Base-by-base conservation (phyloP, 2,888 invertebrate genomes). In the Sinopyrophorus schimmeli region DNA sequence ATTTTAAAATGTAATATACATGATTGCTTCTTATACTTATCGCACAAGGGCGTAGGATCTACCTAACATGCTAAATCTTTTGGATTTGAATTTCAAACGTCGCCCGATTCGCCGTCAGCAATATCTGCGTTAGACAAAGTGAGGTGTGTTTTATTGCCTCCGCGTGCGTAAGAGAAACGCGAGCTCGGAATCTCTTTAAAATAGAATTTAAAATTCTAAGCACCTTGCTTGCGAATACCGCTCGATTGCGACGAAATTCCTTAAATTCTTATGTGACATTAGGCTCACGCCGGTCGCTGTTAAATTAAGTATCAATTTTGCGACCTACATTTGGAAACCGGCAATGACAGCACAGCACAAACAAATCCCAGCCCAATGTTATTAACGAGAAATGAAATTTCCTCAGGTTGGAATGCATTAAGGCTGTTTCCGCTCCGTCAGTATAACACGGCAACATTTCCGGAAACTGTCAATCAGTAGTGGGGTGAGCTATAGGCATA, bases 321-420 rank as follows among this genome's bases (percentile, higher is more conserved):
- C 41, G 31, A 43, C 47, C 52, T 52, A 51, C 35, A 49, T 47
- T 53, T 37, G 28, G 23, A 42, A n/a, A 40, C 34, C 40, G 48
- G 54, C 37, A 40, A 53, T 55, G 61, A 55, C 56, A 49, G 54
- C 49, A 47, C 53, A 44, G 42, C 38, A 48, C 51, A 56, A 58
- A 59, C 57, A 60, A 61, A 59, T 57, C 55, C 52, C 47, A 50
- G 32, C 42, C 48, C 55, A 40, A 50, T 35, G 57, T 58, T 59
- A 58, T 61, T 60, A 61, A 58, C 55, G 54, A 56, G 57, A 60
- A 61, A 60, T 61, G 57, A 62, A 61, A 60, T 61, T 62, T 59
- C 57, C 55, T 54, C 47, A 46, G 57, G 47, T 51, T 56, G 55
- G 57, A 62, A 61, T 61, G 55, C 62, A 58, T 61, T 59, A 58